Evolutionary conservation across 2,888 invertebrate genomes (phyloP).

Genomic region (Rosalia funebris): DNA sequence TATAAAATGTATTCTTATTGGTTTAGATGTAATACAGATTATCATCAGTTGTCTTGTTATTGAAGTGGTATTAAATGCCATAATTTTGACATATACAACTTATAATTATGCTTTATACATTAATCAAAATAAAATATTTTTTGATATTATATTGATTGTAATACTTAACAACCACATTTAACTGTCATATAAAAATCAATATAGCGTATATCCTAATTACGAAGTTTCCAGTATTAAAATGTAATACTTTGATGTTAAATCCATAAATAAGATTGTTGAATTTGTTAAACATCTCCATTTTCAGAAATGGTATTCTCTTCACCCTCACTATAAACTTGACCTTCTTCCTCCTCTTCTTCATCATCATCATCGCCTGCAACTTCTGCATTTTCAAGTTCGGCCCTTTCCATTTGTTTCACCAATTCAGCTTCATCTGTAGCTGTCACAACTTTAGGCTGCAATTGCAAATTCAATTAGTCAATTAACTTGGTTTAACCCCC

Average conservation of each 20-base stretch:
- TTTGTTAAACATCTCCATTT: slow-evolving; percentile 23
- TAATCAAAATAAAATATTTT: background rate
- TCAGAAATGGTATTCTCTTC: slow-evolving; percentile 35
- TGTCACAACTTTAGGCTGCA: slow-evolving; percentile 91
- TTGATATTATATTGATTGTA: slow-evolving; percentile 6
- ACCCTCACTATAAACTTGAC: slow-evolving; percentile 53
- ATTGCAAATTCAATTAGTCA: slow-evolving; percentile 17
- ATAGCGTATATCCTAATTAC: slow-evolving; percentile 19
- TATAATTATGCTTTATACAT: no score
- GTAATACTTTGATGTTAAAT: slow-evolving; percentile 13
- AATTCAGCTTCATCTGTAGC: slow-evolving; percentile 97
- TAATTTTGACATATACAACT: no score
- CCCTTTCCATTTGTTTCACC: slow-evolving; percentile 90
- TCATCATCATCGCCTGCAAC: slow-evolving; percentile 90
- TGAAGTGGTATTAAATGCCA: no score
- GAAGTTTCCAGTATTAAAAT: slow-evolving; percentile 15
- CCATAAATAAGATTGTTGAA: background rate
- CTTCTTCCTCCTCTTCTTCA: slow-evolving; percentile 74
- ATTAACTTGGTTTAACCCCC: no score
- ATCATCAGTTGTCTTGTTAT: no score
- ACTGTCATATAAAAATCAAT: slow-evolving; percentile 22
- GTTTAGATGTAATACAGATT: no score
- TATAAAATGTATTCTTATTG: no score
- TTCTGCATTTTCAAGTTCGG: slow-evolving; percentile 94
- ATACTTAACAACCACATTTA: slow-evolving; percentile 9